Base-by-base conservation (phyloP, 2,888 invertebrate species). In the Drosophila incognita region DNA sequence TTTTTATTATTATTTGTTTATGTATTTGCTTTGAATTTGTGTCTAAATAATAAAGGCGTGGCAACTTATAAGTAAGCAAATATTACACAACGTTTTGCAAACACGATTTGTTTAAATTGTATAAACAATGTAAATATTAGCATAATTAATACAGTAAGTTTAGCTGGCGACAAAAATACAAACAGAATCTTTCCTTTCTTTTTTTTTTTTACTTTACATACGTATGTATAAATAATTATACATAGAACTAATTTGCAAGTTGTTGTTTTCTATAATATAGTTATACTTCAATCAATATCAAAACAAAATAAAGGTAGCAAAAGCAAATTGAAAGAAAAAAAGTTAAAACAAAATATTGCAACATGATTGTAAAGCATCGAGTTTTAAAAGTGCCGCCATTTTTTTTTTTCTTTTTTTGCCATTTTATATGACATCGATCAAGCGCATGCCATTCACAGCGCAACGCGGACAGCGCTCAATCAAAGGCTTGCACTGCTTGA, bases 71-170 rank as follows among this genome's bases (percentile, higher is more conserved):
- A 79, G 76, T 87, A 81, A 69, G 88, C 85, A 85, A 91, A 88
- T 89, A 91, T 90, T 90, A 90, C 90, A 91, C 88, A 90, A 89
- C 76, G 78, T 82, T 90, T 71, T 81, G 76, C 84, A 82, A 77
- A 76, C 83, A 81, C 69, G 76, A 81, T 69, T 79, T 71, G 69
- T 77, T 80, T 83, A 74, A 76, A 79, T 75, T 75, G 72, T 82
- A 75, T 82, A 86, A 88, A 87, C 86, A 88, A 90, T 72, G 77
- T 85, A 83, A 88, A 86, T 83, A 88, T 88, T 86, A 89, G 86
- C 88, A 83, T 90, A 83, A 85, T 86, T 86, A 86, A 86, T 86
- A 86, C 86, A 86, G 86, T 86, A 86, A 82, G 70, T 90, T 86
- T 76, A 77, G 88, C 88, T 88, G 86, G 83, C 83, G 86, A 85